Evolutionary conservation across 2,888 invertebrate genomes (phyloP), one percentile per base, ranked within the genome.

Genomic region (Julus scandinavius): DNA sequence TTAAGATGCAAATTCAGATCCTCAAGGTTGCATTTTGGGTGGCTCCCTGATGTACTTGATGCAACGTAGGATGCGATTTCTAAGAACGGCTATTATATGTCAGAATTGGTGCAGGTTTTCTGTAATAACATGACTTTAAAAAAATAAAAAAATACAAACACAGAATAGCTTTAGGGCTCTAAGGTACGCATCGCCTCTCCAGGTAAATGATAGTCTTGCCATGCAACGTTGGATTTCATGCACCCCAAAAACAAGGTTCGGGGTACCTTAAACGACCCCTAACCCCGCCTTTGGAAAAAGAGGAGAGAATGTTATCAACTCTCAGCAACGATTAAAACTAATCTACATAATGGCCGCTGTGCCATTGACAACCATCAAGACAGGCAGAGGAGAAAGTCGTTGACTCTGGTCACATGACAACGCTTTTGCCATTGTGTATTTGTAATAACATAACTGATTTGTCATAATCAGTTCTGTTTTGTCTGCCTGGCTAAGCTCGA

Each of bases 231-330:
- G 29, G 20, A 29, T 72, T 72, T 72, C 72, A n/a, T 29, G 6
- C n/a, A 17, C 58, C 72, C 9, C n/a, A 54, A 15, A 17, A 72
- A 5, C 11, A 20, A 29, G 72, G 20, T 72, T 72, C 72, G 11
- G 7, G 72, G 29, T 72, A 20, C 7, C 29, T 72, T 9, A 11
- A 72, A n/a, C 72, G 29, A 72, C 72, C 72, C 29, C n/a, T 29
- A 72, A 72, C 72, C 20, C 29, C 29, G 29, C 29, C 2, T 72
- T 72, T 20, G 63, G 4, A 20, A 15, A n/a, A 63, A 45, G 41
- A 45, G 6, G 63, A 63, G 72, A 72, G 29, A 72, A 72, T 72
- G 72, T 72, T 72, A 72, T 72, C 72, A 72, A n/a, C n/a, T 29
- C 29, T 29, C 11, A n/a, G 29, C 5, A 72, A 72, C 72, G 72